Conservation (phyloP, 2,888 invertebrate genomes). For the Drosophila mulleri region DNA sequence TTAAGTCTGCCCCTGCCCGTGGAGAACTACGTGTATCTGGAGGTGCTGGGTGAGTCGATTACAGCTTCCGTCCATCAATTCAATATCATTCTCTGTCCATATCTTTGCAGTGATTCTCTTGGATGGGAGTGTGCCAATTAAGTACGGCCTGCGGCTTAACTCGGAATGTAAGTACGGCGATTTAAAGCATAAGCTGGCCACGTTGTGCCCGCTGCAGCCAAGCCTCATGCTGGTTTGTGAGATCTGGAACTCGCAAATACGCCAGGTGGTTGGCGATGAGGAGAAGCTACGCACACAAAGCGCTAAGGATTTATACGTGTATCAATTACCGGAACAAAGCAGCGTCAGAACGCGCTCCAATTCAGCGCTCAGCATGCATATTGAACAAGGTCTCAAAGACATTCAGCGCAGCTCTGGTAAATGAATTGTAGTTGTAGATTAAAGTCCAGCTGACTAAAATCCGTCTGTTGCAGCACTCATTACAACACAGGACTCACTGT, state of each 20-base stretch:
- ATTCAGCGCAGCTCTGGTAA: constrained; percentile 85
- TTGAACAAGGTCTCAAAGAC: constrained; percentile 85
- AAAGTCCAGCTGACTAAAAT: background rate
- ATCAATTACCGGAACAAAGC: constrained; percentile 88
- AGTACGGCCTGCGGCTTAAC: constrained; percentile 93
- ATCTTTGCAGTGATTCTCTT: constrained; percentile 88
- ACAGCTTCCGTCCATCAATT: no score
- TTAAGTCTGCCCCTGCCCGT: constrained; percentile 95
- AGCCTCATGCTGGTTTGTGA: constrained; percentile 90
- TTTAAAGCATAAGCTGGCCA: constrained; percentile 89
- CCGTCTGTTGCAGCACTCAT: constrained; percentile 51
- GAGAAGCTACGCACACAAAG: constrained; percentile 86
- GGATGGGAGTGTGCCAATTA: constrained; percentile 93
- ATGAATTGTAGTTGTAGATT: accelerated
- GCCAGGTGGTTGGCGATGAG: constrained; percentile 87
- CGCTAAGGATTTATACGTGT: constrained; percentile 88
- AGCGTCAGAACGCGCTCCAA: constrained; percentile 81
- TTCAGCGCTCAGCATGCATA: constrained; percentile 83
- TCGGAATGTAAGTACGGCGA: constrained; percentile 93
- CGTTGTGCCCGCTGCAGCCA: constrained; percentile 87
- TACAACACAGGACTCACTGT: constrained; percentile 74
- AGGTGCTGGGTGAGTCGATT: constrained; percentile 88
- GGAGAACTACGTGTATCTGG: constrained; percentile 92
- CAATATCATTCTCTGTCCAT: background rate
- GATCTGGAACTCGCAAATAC: constrained; percentile 89